These are phyloP conservation scores for Holotrichia oblita DNA, from an alignment of 1,140 invertebrate genomes.

Conservation along the genomic window DNA sequence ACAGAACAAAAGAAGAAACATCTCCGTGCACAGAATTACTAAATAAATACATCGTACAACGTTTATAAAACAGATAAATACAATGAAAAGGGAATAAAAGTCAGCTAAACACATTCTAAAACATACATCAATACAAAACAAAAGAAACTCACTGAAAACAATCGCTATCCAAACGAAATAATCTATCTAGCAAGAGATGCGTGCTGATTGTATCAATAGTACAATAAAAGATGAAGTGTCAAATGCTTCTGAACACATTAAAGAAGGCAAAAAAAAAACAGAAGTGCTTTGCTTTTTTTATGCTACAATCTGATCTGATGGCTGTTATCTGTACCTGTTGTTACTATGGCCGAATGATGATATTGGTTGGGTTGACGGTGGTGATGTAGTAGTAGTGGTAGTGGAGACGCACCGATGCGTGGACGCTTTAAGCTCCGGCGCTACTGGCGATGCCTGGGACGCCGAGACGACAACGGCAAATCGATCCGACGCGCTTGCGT, in stretches of 20 bases:
- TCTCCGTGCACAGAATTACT: not conserved
- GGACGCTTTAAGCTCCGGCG: conserved; percentile 49
- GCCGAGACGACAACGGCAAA: conserved; percentile 52
- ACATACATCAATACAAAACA: not conserved
- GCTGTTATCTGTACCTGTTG: conserved; percentile 27
- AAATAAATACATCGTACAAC: not conserved
- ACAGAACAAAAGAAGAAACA: not conserved
- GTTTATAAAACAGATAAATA: not conserved
- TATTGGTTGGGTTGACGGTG: conserved; percentile 4
- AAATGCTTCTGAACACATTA: not conserved
- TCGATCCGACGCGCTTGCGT: conserved; percentile 54
- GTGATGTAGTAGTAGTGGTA: conserved; percentile 9
- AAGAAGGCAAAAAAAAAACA: not conserved
- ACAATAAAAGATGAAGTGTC: not conserved
- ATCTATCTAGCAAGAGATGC: conserved; percentile 8
- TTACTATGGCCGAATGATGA: conserved; percentile 31
- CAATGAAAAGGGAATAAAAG: not conserved
- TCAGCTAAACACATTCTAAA: not conserved
- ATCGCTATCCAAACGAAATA: conserved; percentile 8
- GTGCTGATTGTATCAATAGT: not conserved
- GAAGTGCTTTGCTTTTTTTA: not conserved
- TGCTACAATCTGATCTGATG: conserved; percentile 3
- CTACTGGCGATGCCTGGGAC: conserved; percentile 52
- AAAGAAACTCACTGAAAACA: conserved; percentile 18
- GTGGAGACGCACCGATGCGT: conserved; percentile 37